phyloP scores from a whole-genome alignment of 92 coral and sea anemone genomes.

The Phenganax subtilis region DNA sequence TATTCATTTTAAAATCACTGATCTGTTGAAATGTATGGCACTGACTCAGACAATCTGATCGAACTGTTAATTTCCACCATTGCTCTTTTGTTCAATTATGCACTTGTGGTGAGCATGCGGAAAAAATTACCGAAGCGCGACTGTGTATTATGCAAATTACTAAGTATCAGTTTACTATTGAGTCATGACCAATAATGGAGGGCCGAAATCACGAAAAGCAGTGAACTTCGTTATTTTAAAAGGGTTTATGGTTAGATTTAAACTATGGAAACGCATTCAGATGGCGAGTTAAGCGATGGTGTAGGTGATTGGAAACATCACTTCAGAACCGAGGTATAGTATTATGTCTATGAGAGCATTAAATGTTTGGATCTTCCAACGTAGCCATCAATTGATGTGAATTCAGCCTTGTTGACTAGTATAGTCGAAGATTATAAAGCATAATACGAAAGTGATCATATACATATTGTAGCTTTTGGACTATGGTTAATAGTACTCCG shows the following conservation, averaged over 20 bases:
- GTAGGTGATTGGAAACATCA: conserved; percentile 31
- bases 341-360: not conserved
- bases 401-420: not conserved
- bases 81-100: conserved; percentile 11
- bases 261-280: not conserved
- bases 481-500: too few relatives aligned
- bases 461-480: not conserved
- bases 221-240: not conserved
- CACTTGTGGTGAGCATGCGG: not conserved
- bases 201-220: not conserved
- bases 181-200: not conserved
- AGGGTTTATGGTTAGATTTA: not conserved
- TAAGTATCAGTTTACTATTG: conserved; percentile 1
- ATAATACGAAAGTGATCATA: not conserved
- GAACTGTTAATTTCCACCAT: not conserved
- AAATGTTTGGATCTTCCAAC: not conserved
- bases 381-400: not conserved
- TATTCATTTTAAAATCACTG: too few relatives aligned
- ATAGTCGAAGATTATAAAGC: not conserved
- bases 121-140: conserved; percentile 7
- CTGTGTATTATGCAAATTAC: not conserved
- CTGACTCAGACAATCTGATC: too few relatives aligned
- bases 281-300: conserved; percentile 33
- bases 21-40: too few relatives aligned
- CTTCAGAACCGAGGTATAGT: conserved; percentile 22